A percentile compares a stretch with the other conserved stretches of the same genome.
phyloP scores from a whole-genome alignment of 2,797 vertebrate genomes.

The Halcyon badia region DNA sequence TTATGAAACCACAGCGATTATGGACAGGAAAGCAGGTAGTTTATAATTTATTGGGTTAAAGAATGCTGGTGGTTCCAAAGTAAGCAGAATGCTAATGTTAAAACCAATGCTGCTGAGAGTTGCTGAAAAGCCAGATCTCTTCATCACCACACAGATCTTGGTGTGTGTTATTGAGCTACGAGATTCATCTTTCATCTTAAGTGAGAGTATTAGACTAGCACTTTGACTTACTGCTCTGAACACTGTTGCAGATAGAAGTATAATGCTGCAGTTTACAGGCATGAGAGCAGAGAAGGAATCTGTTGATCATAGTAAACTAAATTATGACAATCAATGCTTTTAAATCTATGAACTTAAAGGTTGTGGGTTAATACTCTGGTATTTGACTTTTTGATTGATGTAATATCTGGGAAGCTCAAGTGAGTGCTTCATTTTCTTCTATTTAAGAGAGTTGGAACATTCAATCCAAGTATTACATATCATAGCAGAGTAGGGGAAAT shows the following conservation, averaged over 20 bases:
- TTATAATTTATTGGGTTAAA: not conserved
- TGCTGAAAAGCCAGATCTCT: not conserved
- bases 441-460: not conserved
- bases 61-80: not conserved
- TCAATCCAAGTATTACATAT: not conserved
- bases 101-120: not conserved
- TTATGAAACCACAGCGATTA: slow-evolving; percentile 88
- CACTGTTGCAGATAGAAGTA: not conserved
- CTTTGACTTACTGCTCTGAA: not conserved
- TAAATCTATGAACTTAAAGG: not conserved
- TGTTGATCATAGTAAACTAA: not conserved
- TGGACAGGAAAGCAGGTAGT: slow-evolving; percentile 97
- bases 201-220: not conserved
- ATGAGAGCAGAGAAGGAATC: not conserved
- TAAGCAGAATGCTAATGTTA: not conserved
- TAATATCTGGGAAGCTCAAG: not conserved
- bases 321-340: not conserved
- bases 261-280: not conserved
- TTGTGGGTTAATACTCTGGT: not conserved
- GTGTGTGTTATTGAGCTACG: not conserved
- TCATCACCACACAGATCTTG: not conserved
- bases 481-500: not conserved
- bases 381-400: not conserved
- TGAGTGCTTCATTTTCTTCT: not conserved
- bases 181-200: not conserved